These are phyloP conservation scores for Asteroscopus sphinx DNA, from an alignment of 2,888 invertebrate species.

Conservation along the genomic window DNA sequence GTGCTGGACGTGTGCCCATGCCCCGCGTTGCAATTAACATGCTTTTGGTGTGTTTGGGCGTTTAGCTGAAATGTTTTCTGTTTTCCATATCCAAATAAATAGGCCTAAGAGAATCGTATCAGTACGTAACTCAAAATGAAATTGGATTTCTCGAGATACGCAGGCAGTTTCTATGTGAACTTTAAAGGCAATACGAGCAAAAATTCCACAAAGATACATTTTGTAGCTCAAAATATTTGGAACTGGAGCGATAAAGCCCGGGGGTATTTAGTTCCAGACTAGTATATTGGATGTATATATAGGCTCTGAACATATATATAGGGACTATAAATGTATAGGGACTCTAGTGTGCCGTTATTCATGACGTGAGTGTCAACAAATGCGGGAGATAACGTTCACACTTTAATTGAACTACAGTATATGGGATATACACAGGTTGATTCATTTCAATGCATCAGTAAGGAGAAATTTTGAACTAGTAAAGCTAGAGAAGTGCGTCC, in stretches of 20 bases:
- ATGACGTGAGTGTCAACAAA: slow-evolving; percentile 17
- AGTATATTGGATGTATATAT: slow-evolving; percentile 21
- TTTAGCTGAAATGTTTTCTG: background rate
- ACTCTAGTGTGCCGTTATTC: slow-evolving; percentile 29
- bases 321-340: no score
- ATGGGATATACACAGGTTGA: no score
- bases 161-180: background rate
- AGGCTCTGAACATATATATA: no score
- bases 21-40: no score
- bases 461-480: no score
- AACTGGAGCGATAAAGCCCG: background rate
- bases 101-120: background rate
- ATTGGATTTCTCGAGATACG: slow-evolving; percentile 19
- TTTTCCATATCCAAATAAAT: slow-evolving; percentile 12
- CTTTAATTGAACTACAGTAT: slow-evolving; percentile 30
- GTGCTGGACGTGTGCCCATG: no score
- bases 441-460: no score
- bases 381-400: slow-evolving; percentile 7
- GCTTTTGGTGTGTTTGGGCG: no score
- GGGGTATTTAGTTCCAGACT: slow-evolving; percentile 4
- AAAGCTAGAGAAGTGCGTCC: no score
- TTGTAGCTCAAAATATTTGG: slow-evolving; percentile 21
- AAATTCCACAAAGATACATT: background rate
- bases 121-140: slow-evolving; percentile 32
- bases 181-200: slow-evolving; percentile 2